Evolutionary conservation across 2,888 invertebrate genomes (phyloP), one percentile per base, ranked within the genome.

Genomic region (Eucera pruinosa): DNA sequence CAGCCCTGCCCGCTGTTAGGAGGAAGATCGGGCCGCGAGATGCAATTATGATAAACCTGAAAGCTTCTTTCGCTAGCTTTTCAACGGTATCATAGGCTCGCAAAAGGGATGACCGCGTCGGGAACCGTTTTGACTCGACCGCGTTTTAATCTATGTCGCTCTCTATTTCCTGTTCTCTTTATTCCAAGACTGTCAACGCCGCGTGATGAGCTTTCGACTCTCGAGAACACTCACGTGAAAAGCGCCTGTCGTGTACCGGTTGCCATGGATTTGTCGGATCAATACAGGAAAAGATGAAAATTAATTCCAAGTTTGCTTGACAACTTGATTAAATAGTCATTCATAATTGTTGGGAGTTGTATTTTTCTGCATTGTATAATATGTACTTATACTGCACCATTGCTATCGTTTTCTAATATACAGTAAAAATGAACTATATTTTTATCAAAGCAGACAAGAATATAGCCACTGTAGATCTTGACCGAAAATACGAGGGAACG

Each of bases 1-100:
- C 39, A 48, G 61, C 54, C 23, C 61, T 39, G 65, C 62, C 39
- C 47, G 52, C 64, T 60, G 66, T 71, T 72, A 74, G 30, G 47
- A 68, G 36, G 52, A 69, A 71, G 78, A 81, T 81, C 69, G 72
- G 65, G 78, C 84, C 47, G 41, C 55, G 73, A 89, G 90, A 90
- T 90, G 90, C 90, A 90, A 90, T 90, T 90, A 90, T 89, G 90
- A 90, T 90, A 90, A 90, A 89, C 86, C 84, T 83, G 83, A 85
- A 83, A 86, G 86, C 87, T 86, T 87, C 86, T 89, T 89, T 83
- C 81, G 82, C 74, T 80, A 76, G 86, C 82, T 84, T 88, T 88
- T 88, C 83, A 87, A 68, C 74, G 65, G 80, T 80, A 82, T 81
- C 81, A 76, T 69, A 48, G 69, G 45, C 64, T 47, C 66, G 27